phyloP scores from a whole-genome alignment of 1,140 invertebrate species.

The Halictus rubicundus region DNA sequence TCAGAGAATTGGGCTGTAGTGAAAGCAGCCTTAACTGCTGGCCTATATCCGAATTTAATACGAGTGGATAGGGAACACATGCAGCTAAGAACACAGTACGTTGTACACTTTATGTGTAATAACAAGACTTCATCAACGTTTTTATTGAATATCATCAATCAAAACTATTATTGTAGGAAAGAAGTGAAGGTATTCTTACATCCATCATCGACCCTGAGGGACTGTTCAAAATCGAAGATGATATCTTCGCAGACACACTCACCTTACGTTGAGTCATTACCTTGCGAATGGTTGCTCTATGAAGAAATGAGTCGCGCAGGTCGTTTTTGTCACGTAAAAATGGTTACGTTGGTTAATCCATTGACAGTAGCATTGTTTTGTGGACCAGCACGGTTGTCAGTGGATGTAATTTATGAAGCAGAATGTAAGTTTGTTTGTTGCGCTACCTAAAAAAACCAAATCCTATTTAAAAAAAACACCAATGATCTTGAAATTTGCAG shows the following conservation, averaged over 20 bases:
- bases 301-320: slow-evolving; percentile 89
- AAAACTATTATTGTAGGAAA: slow-evolving; percentile 79
- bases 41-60: slow-evolving; percentile 93
- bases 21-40: slow-evolving; percentile 93
- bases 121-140: too few species aligned
- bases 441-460: too few species aligned
- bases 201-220: slow-evolving; percentile 86
- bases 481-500: too few species aligned
- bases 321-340: slow-evolving; percentile 85
- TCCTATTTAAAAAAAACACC: too few species aligned
- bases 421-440: slow-evolving; percentile 72
- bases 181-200: slow-evolving; percentile 89
- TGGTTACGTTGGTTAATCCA: slow-evolving; percentile 89
- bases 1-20: slow-evolving; percentile 95
- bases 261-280: slow-evolving; percentile 81
- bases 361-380: slow-evolving; percentile 90
- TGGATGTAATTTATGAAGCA: slow-evolving; percentile 82
- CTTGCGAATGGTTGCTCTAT: slow-evolving; percentile 91
- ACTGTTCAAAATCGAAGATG: slow-evolving; percentile 72
- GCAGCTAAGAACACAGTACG: slow-evolving; percentile 84
- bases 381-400: slow-evolving; percentile 85
- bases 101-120: not conserved
- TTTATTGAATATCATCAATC: slow-evolving; percentile 18
- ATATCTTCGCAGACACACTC: slow-evolving; percentile 74
- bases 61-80: slow-evolving; percentile 83